Conservation (phyloP, 2,113 vertebrate species). For the Accipiter virgatus region DNA sequence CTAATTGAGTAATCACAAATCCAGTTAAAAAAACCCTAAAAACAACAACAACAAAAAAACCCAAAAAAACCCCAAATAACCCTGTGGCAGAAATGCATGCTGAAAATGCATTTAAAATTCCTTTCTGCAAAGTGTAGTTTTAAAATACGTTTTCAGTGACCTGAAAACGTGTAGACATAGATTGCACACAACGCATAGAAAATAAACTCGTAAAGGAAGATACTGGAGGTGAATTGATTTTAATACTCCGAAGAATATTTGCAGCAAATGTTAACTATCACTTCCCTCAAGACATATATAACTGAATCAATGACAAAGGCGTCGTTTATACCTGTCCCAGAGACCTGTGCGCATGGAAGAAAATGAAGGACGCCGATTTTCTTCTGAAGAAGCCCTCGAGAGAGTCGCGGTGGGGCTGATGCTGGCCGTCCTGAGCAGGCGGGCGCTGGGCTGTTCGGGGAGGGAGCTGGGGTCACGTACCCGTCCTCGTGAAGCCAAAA, state of each 20-base stretch:
- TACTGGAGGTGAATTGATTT: not conserved
- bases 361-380: not conserved
- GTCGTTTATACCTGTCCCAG: not conserved
- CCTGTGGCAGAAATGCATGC: not conserved
- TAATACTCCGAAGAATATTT: not conserved
- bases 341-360: not conserved
- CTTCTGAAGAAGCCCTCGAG: not conserved
- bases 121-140: not conserved
- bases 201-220: not conserved
- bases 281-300: not conserved
- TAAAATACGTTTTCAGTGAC: not conserved
- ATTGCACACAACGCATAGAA: not conserved
- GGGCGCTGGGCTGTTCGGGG: not conserved
- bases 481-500: rapidly evolving
- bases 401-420: rapidly evolving
- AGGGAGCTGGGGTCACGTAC: not conserved
- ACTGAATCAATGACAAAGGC: not conserved
- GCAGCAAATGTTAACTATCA: not conserved
- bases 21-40: not conserved
- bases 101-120: not conserved
- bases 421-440: rapidly evolving
- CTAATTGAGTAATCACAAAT: not conserved
- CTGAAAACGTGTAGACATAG: not conserved
- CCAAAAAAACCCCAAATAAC: too few species aligned
- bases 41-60: not conserved